Conservation (phyloP, 2,888 invertebrate genomes). For the Erebia palarica region DNA sequence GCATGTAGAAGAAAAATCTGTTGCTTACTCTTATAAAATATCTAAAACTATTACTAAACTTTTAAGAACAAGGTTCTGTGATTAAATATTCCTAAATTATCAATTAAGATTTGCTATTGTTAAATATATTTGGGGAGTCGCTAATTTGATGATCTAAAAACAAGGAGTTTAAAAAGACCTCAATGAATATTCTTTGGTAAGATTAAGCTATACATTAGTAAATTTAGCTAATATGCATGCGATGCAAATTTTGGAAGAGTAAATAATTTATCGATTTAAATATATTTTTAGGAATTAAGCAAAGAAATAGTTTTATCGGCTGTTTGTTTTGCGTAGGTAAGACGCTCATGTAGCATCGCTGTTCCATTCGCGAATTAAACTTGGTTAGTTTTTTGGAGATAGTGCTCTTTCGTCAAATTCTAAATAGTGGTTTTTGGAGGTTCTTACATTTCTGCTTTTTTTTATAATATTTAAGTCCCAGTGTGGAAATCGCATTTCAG, state of each 20-base stretch:
- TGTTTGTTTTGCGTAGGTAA: too few relatives aligned
- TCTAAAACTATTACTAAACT: neutral
- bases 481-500: slow-evolving; percentile 10
- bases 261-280: slow-evolving; percentile 1
- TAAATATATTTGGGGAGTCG: neutral
- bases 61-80: slow-evolving; percentile 10
- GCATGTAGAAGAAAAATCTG: neutral
- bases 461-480: neutral
- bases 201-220: neutral
- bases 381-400: too few relatives aligned
- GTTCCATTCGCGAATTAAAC: neutral
- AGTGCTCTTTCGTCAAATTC: neutral
- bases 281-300: neutral
- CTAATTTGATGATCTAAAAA: neutral
- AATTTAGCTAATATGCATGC: neutral
- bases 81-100: slow-evolving; percentile 14
- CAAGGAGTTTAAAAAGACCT: neutral
- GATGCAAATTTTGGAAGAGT: neutral
- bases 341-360: neutral
- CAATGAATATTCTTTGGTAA: neutral
- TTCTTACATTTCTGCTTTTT: too few relatives aligned
- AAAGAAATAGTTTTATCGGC: neutral
- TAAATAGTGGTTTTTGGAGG: too few relatives aligned
- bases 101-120: slow-evolving; percentile 6
- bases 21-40: neutral